phyloP scores from a whole-genome alignment of 2,888 invertebrate species.

The Erebia aethiops region DNA sequence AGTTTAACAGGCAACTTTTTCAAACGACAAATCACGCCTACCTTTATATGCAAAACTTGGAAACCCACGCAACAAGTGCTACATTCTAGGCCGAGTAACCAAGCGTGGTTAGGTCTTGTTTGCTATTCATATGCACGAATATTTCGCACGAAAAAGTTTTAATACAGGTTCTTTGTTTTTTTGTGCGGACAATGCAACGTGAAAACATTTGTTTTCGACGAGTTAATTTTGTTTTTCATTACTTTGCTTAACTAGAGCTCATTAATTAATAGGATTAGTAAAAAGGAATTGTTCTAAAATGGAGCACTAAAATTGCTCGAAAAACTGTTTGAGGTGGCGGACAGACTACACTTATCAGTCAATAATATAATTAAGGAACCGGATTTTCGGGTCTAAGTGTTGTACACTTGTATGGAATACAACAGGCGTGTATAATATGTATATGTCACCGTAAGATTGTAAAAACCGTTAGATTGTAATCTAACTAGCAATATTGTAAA shows the following conservation, averaged over 20 bases:
- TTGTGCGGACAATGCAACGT: conserved; percentile 10
- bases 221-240: conserved; percentile 11
- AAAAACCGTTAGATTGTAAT: too few relatives aligned
- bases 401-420: too few relatives aligned
- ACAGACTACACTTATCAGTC: too few relatives aligned
- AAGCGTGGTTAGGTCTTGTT: conserved; percentile 20
- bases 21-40: conserved; percentile 35
- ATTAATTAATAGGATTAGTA: neutral
- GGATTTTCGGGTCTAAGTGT: too few relatives aligned
- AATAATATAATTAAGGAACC: too few relatives aligned
- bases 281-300: too few relatives aligned
- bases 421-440: too few relatives aligned
- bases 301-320: too few relatives aligned
- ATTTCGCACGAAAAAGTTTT: conserved; percentile 21
- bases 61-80: conserved; percentile 38
- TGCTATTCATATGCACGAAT: conserved; percentile 22
- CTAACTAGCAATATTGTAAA: too few relatives aligned
- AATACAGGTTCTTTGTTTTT: neutral
- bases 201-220: neutral
- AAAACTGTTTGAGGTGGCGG: too few relatives aligned
- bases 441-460: too few relatives aligned
- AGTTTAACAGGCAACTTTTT: conserved; percentile 18
- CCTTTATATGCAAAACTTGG: conserved; percentile 27
- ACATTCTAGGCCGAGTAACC: conserved; percentile 24
- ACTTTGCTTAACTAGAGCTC: neutral